phyloP scores from a whole-genome alignment of 2,888 invertebrate species.

The Stenchaetothrips biformis region DNA sequence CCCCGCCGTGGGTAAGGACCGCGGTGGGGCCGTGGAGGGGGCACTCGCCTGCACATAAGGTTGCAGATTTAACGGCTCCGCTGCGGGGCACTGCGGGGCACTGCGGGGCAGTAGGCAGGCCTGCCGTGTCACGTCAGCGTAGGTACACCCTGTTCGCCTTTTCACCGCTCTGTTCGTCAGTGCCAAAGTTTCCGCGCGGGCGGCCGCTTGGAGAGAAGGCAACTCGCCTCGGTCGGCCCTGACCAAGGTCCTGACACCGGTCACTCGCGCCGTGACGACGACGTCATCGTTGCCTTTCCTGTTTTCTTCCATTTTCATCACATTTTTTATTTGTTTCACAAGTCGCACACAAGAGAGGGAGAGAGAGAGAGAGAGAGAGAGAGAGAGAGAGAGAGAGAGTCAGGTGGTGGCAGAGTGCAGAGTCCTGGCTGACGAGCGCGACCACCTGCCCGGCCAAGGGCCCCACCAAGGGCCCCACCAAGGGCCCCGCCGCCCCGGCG shows the following conservation, averaged over 20 bases:
- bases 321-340: no score
- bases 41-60: background rate
- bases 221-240: no score
- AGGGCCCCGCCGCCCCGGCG: background rate
- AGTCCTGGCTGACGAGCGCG: background rate
- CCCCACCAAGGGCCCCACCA: no score
- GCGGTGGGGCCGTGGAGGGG: background rate
- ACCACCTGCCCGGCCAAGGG: background rate
- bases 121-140: background rate
- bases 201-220: no score
- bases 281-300: no score
- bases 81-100: background rate
- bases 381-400: background rate
- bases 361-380: background rate
- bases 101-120: background rate
- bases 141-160: no score
- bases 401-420: background rate
- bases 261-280: no score
- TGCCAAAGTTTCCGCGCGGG: no score
- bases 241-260: no score
- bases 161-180: no score
- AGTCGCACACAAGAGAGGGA: no score
- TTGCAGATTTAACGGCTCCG: constrained; percentile 17
- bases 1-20: constrained; percentile 10
- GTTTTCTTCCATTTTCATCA: no score